Evolutionary conservation across 2,888 invertebrate species (phyloP), one percentile per base, ranked within the genome.

Genomic region (Hartigia nigra): DNA sequence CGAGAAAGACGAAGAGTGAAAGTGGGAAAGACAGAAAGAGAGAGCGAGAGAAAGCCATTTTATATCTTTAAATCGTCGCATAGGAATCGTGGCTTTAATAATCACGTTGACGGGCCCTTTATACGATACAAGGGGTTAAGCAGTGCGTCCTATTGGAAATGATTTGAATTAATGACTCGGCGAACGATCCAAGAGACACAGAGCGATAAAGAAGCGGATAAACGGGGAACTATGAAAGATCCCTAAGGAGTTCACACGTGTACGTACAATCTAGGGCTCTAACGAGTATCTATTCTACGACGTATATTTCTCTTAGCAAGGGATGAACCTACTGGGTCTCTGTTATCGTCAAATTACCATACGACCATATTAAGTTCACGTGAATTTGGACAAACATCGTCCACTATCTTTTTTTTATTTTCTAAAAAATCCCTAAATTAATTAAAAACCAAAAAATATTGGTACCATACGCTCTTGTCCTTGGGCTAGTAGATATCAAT

Each of bases 141-240:
- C 82, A 82, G 81, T 81, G 82, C 84, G 82, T 80, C 75, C 81
- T 81, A 77, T 81, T 79, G 85, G 85, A 89, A 89, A 85, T 85
- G 82, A 88, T 88, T 84, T 76, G 87, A 84, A 87, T 88, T 87
- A 86, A 87, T 87, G 85, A 83, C 83, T 76, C 76, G 69, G 32
- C 55, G 55, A 75, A 70, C 32, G 72, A 72, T 31, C 72, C 72
- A 12, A 55, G 55, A 55, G 55, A 55, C 55, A 55, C 55, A 55
- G 14, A 55, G 55, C 55, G 55, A 55, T 23, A 23, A 9, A 55
- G 55, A 9, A 55, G 55, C 55, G 55, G 55, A 55, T 55, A 55
- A 55, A 55, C 55, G 55, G 14, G 55, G 55, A 55, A 55, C 55
- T 55, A 55, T 9, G 23, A 55, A 55, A 23, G 55, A 34, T 72